Evolutionary conservation across 1,140 invertebrate genomes (phyloP).

Genomic region (Stegodyphus mimosarum): DNA sequence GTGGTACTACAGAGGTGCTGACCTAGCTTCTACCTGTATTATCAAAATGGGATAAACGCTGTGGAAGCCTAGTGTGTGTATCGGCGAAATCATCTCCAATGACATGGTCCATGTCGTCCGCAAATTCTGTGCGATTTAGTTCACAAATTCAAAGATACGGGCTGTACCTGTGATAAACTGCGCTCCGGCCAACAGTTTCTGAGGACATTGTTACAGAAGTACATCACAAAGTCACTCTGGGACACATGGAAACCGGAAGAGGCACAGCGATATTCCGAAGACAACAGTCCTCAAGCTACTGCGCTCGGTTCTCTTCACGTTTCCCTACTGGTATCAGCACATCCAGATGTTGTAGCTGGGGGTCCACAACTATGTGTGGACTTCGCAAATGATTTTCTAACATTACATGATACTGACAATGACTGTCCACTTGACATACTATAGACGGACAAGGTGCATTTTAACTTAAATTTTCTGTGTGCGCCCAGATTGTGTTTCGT

Average conservation of each 20-base stretch:
- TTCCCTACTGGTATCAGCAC: neutral
- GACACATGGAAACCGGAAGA: neutral
- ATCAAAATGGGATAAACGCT: neutral
- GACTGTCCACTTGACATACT: too few species aligned
- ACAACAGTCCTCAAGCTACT: slow-evolving; percentile 7
- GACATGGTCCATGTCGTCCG: neutral
- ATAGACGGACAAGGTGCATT: too few species aligned
- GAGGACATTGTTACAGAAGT: neutral
- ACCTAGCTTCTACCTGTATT: neutral
- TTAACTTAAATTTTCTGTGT: too few species aligned
- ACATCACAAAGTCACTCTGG: neutral
- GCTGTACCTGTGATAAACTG: neutral
- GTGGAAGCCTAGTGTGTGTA: neutral
- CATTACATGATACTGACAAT: neutral
- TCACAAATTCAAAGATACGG: neutral
- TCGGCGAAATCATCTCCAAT: neutral
- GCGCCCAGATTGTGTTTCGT: too few species aligned
- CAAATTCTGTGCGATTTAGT: neutral
- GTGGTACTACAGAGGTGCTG: too few species aligned
- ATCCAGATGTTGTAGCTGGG: neutral
- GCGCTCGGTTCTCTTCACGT: neutral
- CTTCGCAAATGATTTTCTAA: slow-evolving; percentile 8
- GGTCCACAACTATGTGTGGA: neutral
- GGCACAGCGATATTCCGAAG: neutral
- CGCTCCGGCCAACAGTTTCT: neutral